Evolutionary conservation across 1,140 invertebrate species (phyloP).

Genomic region (Artemia franciscana): DNA sequence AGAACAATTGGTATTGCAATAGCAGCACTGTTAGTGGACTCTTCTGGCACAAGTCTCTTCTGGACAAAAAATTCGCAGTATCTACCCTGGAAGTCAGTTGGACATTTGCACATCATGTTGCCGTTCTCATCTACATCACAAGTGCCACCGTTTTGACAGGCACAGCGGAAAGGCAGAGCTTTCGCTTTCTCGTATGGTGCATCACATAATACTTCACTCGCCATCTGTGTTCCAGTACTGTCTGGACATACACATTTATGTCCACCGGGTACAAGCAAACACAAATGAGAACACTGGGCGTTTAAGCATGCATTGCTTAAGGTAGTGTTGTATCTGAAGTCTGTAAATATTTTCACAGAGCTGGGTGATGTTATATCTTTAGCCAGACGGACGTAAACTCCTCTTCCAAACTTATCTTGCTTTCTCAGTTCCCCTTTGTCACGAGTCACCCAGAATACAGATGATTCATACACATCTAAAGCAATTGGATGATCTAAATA

Average conservation of each 20-base stretch:
- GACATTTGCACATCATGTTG: slow-evolving; percentile 40
- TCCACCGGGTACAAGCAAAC: slow-evolving; percentile 61
- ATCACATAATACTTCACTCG: slow-evolving; percentile 15
- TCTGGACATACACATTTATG: slow-evolving; percentile 75
- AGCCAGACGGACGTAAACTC: slow-evolving; percentile 56
- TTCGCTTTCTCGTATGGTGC: slow-evolving; percentile 43
- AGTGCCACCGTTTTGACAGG: slow-evolving; percentile 63
- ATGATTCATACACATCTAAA: slow-evolving; percentile 77
- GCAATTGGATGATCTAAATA: slow-evolving; percentile 52
- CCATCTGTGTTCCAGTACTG: slow-evolving; percentile 21
- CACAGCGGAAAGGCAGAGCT: slow-evolving; percentile 46
- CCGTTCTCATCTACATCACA: slow-evolving; percentile 30
- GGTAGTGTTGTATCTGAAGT: slow-evolving; percentile 43
- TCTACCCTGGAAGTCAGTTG: slow-evolving; percentile 35
- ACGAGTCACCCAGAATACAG: slow-evolving; percentile 64
- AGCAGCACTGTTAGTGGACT: slow-evolving; percentile 31
- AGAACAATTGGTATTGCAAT: slow-evolving; percentile 59
- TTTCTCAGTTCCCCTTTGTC: slow-evolving; percentile 55
- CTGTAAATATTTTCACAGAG: slow-evolving; percentile 36
- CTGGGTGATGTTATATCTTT: slow-evolving; percentile 55
- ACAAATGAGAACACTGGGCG: slow-evolving; percentile 62
- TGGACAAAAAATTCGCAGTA: slow-evolving; percentile 34
- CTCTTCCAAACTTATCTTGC: slow-evolving; percentile 86
- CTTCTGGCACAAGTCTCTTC: slow-evolving; percentile 19
- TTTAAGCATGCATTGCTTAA: slow-evolving; percentile 43